These are phyloP conservation scores for Miichthys miiuy DNA, from an alignment of 2,797 vertebrate genomes.

Conservation along the genomic window DNA sequence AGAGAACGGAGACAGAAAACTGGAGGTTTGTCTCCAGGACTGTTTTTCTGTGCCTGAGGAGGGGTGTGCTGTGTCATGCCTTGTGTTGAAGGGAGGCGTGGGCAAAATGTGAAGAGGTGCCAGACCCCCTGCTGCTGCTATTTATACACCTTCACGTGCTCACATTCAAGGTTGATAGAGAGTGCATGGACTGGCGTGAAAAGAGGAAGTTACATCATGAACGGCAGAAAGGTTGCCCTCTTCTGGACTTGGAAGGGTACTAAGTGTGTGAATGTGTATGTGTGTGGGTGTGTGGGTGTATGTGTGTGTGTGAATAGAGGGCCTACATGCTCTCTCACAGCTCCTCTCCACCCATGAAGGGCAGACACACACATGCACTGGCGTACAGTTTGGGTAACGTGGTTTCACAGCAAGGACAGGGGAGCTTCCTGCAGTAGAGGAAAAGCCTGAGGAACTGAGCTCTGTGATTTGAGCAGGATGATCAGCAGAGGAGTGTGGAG, in stretches of 20 bases:
- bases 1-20: slow-evolving; percentile 1
- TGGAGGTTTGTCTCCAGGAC: slow-evolving; percentile 8
- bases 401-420: slow-evolving; percentile 55
- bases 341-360: slow-evolving; percentile 73
- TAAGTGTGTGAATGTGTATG: slow-evolving; percentile 45
- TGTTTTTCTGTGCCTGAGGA: not conserved
- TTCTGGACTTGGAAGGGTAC: slow-evolving; percentile 68
- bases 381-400: slow-evolving; percentile 67
- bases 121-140: slow-evolving; percentile 33
- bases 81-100: not conserved
- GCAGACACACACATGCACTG: slow-evolving; percentile 59
- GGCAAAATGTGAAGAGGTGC: slow-evolving; percentile 1
- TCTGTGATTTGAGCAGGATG: slow-evolving; percentile 51
- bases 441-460: slow-evolving; percentile 43
- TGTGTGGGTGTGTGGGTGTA: not conserved
- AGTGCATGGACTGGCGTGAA: slow-evolving; percentile 42
- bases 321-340: slow-evolving; percentile 47
- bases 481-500: slow-evolving; percentile 46
- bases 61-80: not conserved
- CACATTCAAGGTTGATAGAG: slow-evolving; percentile 66
- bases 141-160: slow-evolving; percentile 51
- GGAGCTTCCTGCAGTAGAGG: slow-evolving; percentile 45
- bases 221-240: slow-evolving; percentile 62
- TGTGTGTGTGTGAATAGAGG: slow-evolving; percentile 37
- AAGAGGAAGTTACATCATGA: slow-evolving; percentile 77